Evolutionary conservation across 2,797 vertebrate genomes (phyloP).

Genomic region (Mus caroli): DNA sequence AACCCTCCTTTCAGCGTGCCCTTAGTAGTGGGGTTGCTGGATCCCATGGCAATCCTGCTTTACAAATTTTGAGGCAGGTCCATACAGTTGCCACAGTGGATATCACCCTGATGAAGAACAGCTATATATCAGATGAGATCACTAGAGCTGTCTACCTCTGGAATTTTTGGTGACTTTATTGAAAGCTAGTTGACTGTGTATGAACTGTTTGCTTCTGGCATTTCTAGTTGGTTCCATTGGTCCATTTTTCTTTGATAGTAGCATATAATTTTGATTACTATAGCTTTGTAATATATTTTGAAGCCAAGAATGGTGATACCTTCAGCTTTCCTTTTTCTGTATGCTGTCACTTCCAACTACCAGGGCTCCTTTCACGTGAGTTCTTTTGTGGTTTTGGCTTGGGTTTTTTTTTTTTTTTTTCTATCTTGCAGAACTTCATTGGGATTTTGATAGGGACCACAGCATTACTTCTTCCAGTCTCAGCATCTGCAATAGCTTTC

Average conservation of each 20-base stretch:
- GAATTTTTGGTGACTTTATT: background rate
- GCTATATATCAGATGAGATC: background rate
- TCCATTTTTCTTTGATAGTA: background rate
- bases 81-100: background rate
- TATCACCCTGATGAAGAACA: background rate
- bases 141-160: background rate
- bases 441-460: background rate
- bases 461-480: background rate
- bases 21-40: background rate
- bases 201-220: background rate
- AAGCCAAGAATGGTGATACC: background rate
- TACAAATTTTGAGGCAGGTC: background rate
- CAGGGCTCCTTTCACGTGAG: background rate
- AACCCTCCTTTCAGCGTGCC: background rate
- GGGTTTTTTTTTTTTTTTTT: background rate
- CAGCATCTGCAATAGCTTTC: background rate
- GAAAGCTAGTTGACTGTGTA: background rate
- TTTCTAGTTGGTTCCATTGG: background rate
- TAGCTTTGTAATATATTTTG: slow-evolving; percentile 8
- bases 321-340: background rate
- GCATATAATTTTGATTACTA: background rate
- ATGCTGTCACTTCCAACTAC: background rate
- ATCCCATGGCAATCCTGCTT: background rate
- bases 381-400: background rate
- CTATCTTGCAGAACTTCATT: background rate